Base-by-base conservation (phyloP, 2,113 vertebrate genomes). In the Zosterops hypoxanthus region DNA sequence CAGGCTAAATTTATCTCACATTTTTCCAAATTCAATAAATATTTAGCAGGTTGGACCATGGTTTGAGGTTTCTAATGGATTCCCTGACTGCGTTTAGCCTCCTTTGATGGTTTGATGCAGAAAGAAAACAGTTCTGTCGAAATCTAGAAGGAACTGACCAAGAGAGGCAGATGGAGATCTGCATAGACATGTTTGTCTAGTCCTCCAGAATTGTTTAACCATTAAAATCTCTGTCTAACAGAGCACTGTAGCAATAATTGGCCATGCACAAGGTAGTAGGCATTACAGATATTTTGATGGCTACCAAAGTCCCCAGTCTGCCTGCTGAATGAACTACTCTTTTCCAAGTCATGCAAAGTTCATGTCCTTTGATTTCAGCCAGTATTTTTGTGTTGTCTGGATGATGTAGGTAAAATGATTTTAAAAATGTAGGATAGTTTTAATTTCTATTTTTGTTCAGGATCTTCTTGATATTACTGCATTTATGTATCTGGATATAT, bases 21-120 rank as follows among this genome's bases (percentile, higher is more conserved):
- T 90, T 90, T 95, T 93, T 94, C 88, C 71, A 77, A 96, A 94
- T 93, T 94, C 90, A 94, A 80, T 86, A 93, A 95, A 96, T 96
- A 96, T 90, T 95, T 93, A 96, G 64, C 82, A 96, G 90, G 56
- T 90, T 95, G 47, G 84, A 82, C 71, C 59, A 90, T 44, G 42
- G 75, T 73, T 88, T 97, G 91, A 93, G 84, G 87, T 96, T 95
- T 96, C 42, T 95, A 81, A 94, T 86, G 90, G 76, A 26, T 94
- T 92, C 94, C 12, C 47, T 86, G 41, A 41, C 60, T 83, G 15
- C 34, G 4, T 92, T 93, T 83, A 63, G 6, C 64, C 55, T 86
- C 24, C 66, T 95, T 90, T 88, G 71, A 65, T 80, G 60, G 63
- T 66, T 90, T 69, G 55, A 69, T 92, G 66, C 59, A 93, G 44